Base-by-base conservation (phyloP, 1,140 invertebrate genomes). In the Leptinotarsa defecta region DNA sequence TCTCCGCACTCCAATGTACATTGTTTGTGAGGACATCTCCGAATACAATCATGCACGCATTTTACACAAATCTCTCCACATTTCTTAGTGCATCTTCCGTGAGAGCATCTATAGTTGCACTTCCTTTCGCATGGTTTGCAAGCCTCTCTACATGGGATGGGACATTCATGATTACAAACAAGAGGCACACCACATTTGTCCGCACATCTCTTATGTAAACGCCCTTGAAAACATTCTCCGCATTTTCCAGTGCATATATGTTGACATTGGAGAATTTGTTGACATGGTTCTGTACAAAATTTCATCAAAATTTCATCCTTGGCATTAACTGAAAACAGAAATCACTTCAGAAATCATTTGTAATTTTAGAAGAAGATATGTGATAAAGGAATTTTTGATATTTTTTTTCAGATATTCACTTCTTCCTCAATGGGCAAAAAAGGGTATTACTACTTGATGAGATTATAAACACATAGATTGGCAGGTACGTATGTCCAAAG, bases 141-240 rank as follows among this genome's bases (percentile, higher is more conserved):
- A 19, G 85, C 80, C 71, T 87, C 82, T 65, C 88, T 87, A 77
- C 91, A 92, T 0, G 89, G 88, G 34, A 87, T 88, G 49, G 87
- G 83, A 82, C 93, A 94, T 87, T 84, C 81, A 81, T 94, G 92
- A 63, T 89, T 89, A 85, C 93, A 94, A 71, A 93, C 89, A 57
- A 89, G 86, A 15, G 78, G 78, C 67, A 87, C 84, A 49, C 88
- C 86, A 84, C 92, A 94, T 24, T 86, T 84, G 76, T 91, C 86
- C 48, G 81, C 77, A 85, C 93, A 94, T 67, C 82, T 84, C 74
- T 68, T 78, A 84, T 94, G 92, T 69, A 94, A 83, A 27, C 91
- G 86, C 19, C 91, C 90, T 80, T 89, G 88, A 8, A 79, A 82
- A 81, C 92, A 93, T 63, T 80, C 52, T 4, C 88, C 87, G 84